These are phyloP conservation scores for Chauna torquata DNA, from an alignment of 2,113 vertebrate genomes.

Conservation along the genomic window DNA sequence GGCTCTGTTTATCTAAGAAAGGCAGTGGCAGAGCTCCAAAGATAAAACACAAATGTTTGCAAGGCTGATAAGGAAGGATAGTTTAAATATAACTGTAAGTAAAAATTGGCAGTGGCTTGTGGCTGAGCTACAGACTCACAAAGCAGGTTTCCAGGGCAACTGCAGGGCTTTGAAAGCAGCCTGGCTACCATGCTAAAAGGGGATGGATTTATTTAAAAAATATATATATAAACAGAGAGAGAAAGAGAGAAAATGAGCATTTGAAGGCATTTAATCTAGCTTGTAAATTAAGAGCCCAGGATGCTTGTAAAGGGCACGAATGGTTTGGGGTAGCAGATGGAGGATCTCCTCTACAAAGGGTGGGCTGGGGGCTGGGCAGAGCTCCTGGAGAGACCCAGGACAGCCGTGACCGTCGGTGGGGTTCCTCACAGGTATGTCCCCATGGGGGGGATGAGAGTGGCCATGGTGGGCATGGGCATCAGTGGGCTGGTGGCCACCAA, in stretches of 20 bases:
- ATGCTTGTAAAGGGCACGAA: background rate
- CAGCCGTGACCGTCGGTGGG: fast-evolving
- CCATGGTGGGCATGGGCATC: conserved; percentile 81
- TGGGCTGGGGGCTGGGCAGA: background rate
- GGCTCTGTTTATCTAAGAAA: background rate
- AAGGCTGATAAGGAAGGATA: background rate
- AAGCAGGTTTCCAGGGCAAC: background rate
- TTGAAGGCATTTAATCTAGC: background rate
- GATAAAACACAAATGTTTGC: background rate
- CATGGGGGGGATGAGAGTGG: conserved; percentile 68
- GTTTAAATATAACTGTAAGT: background rate
- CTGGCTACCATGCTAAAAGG: fast-evolving
- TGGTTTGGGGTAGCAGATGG: background rate
- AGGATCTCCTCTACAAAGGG: fast-evolving
- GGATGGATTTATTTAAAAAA: background rate
- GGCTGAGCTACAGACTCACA: background rate
- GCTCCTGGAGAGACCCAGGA: background rate
- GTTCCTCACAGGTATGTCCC: background rate
- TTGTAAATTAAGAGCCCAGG: background rate
- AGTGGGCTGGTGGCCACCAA: conserved; percentile 83
- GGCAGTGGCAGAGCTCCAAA: background rate
- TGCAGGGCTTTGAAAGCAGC: background rate
- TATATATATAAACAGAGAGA: no score
- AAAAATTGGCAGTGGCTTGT: background rate
- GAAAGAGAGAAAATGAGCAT: background rate